phyloP scores from a whole-genome alignment of 2,888 invertebrate genomes.

The Clostera curtula region DNA sequence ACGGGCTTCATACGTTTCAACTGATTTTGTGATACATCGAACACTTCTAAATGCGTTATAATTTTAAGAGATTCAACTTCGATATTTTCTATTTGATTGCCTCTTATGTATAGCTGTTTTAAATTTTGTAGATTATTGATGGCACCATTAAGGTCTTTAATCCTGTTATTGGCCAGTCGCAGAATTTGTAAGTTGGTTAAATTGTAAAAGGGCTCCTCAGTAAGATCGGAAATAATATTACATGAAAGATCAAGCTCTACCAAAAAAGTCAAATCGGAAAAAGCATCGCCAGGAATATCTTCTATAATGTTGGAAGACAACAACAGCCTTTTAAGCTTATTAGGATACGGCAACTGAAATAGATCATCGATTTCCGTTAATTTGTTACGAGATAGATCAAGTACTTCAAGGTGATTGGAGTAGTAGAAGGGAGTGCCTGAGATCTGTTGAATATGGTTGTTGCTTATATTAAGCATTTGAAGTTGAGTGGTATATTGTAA shows the following conservation, averaged over 20 bases:
- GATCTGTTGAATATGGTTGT: conserved; percentile 38
- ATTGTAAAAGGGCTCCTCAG: conserved; percentile 46
- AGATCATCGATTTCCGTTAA: conserved; percentile 37
- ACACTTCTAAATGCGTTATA: conserved; percentile 53
- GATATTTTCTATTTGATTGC: conserved; percentile 46
- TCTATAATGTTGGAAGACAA: conserved; percentile 42
- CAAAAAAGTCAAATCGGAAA: conserved; percentile 40
- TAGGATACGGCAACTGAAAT: conserved; percentile 41
- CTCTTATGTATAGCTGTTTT: conserved; percentile 46
- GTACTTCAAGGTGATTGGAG: conserved; percentile 33
- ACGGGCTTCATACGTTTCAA: conserved; percentile 39
- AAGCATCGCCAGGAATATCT: conserved; percentile 35
- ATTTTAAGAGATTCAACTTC: conserved; percentile 45
- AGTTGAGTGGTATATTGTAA: conserved; percentile 41
- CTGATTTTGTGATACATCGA: conserved; percentile 53
- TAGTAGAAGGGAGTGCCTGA: conserved; percentile 34
- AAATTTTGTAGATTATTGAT: conserved; percentile 46
- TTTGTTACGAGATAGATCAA: conserved; percentile 47
- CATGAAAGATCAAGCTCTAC: conserved; percentile 49
- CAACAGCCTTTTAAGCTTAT: conserved; percentile 35
- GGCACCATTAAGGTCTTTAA: conserved; percentile 54
- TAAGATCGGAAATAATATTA: conserved; percentile 44
- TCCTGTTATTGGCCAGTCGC: conserved; percentile 46
- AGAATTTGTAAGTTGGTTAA: conserved; percentile 43
- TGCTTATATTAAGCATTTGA: conserved; percentile 30